These are phyloP conservation scores for Otocyon megalotis DNA, from an alignment of 2,113 vertebrate species.

Conservation along the genomic window DNA sequence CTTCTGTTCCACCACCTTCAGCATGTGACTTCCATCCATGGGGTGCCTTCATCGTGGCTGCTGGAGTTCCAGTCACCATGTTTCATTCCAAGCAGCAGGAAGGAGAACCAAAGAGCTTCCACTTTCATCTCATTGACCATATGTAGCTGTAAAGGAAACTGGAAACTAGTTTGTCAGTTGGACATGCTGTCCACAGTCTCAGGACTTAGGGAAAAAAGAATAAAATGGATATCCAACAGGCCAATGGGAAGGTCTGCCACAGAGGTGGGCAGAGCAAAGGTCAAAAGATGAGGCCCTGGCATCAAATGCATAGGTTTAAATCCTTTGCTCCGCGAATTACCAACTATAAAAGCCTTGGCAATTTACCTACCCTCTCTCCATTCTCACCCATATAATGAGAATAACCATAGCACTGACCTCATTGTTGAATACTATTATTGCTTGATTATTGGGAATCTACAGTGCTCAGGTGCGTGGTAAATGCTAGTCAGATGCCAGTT, in stretches of 20 bases:
- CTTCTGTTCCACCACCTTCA: neutral
- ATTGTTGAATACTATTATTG: accelerated
- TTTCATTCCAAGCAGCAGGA: neutral
- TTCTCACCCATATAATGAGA: neutral
- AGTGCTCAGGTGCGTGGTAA: neutral
- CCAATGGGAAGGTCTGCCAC: neutral
- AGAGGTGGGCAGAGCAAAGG: neutral
- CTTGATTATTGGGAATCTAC: neutral
- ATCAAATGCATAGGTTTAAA: neutral
- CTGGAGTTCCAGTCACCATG: neutral
- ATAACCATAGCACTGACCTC: neutral
- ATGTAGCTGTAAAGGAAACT: neutral
- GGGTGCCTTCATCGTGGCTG: neutral
- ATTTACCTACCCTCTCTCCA: neutral
- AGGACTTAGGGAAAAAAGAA: neutral
- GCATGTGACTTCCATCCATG: neutral
- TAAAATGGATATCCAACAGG: neutral
- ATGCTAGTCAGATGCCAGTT: neutral
- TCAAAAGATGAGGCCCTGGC: neutral
- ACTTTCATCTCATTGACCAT: neutral
- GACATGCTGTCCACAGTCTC: neutral
- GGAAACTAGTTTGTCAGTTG: neutral
- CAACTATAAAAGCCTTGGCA: neutral
- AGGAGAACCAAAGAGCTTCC: neutral
- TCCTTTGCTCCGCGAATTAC: neutral